Evolutionary conservation across 2,888 invertebrate genomes (phyloP).

Genomic region (Phaedon cochleariae): DNA sequence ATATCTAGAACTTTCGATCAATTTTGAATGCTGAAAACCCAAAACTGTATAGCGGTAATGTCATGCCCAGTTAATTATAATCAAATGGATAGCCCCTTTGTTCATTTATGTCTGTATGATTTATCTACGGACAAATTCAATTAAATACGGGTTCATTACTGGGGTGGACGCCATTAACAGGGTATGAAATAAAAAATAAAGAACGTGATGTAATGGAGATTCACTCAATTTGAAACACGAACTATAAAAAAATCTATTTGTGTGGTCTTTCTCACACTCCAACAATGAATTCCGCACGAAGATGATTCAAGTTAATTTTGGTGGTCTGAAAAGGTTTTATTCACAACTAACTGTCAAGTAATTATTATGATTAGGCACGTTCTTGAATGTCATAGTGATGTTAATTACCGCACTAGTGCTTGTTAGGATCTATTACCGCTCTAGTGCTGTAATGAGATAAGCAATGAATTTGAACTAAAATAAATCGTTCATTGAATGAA

Average conservation of each 20-base stretch:
- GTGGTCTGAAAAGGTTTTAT: too few relatives aligned
- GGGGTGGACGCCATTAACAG: background rate
- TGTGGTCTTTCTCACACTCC: too few relatives aligned
- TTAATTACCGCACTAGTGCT: too few relatives aligned
- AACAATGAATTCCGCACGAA: too few relatives aligned
- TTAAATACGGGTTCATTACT: background rate
- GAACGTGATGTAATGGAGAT: conserved; percentile 4
- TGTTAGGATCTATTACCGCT: too few relatives aligned
- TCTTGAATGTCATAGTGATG: too few relatives aligned
- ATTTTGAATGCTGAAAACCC: background rate
- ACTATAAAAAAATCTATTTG: conserved; percentile 14
- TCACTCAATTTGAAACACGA: conserved; percentile 25
- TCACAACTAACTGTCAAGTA: too few relatives aligned
- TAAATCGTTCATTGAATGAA: too few relatives aligned
- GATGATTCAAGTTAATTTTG: too few relatives aligned
- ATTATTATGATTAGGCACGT: too few relatives aligned
- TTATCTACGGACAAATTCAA: background rate
- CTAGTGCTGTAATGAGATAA: too few relatives aligned
- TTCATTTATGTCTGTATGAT: background rate
- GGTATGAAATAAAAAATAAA: conserved; percentile 17
- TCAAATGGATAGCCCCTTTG: background rate
- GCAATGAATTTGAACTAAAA: too few relatives aligned
- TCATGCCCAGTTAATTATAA: background rate
- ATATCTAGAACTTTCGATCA: background rate
- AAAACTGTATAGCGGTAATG: background rate